Evolutionary conservation across 2,888 invertebrate species (phyloP), one percentile per base, ranked within the genome.

Genomic region (Heteromurus nitidus): DNA sequence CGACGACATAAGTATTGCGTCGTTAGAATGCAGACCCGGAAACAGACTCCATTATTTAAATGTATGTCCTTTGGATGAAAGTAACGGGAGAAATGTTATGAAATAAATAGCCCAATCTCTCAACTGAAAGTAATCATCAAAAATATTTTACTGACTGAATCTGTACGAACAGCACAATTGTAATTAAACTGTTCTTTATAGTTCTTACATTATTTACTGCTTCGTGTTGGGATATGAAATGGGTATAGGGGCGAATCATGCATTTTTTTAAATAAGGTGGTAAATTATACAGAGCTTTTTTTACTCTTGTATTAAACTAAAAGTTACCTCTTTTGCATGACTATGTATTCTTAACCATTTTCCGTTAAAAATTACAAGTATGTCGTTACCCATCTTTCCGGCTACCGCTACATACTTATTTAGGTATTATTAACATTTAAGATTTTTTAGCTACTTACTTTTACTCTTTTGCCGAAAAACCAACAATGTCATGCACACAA

Each of bases 131-230:
- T 62, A 62, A 31, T 70, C 55, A 70, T 53, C 70, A 73, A 80
- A 80, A 80, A 80, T 69, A 65, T 69, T 80, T 80, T 80, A 80
- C 80, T 80, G 80, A 80, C 80, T 80, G 72, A 28, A 55, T 69
- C 55, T 69, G 36, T 77, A 55, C 62, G 64, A 73, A 73, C 72
- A 80, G 67, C 69, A 67, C 73, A 80, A 72, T 65, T 70, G 70
- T 50, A 68, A 58, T 69, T 76, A 68, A 58, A 58, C 55, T 55
- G 75, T 68, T 47, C 60, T n/a, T n/a, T n/a, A 76, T 60, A 76
- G 58, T 44, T 58, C 16, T 26, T 68, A 53, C 68, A 58, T 16
- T 60, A 73, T 24, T 55, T 26, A 47, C 50, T 64, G 64, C 53
- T 31, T 53, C 36, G 58, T n/a, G 18, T n/a, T n/a, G 11, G 64